Base-by-base conservation (phyloP, 2,797 vertebrate species). In the Stomatorhinus walkeri region DNA sequence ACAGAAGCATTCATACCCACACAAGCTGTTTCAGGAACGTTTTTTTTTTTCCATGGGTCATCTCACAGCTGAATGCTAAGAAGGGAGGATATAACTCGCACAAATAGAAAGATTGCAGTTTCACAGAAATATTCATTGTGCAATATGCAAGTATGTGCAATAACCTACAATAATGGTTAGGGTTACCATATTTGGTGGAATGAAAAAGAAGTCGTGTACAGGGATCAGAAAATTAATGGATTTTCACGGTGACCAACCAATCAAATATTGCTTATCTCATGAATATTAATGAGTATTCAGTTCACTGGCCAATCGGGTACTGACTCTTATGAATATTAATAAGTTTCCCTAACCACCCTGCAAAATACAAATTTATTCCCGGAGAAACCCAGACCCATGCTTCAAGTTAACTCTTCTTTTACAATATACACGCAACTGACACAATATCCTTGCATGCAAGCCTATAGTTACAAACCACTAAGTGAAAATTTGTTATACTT, bases 41-140 rank as follows among this genome's bases (percentile, higher is more conserved):
- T 24, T 22, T 72, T 24, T 22, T 72, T 14, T 32, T 72, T 72
- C 12, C 28, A 36, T 14, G 64, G 64, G 64, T 72, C 64, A 72
- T 72, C 64, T 72, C 64, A 72, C 64, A 36, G 28, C 64, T 72
- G 64, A 72, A 72, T 72, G 64, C 64, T 72, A 72, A 72, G 64
- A 36, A 72, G 64, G 64, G 36, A 16, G 28, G 64, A 36, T 72
- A 72, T 28, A 68, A 68, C 64, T 72, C 64, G 1, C 28, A 72
- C 12, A 72, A 72, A 72, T 72, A 36, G 64, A 16, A 72, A 16
- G 12, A 72, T 32, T 72, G 28, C 12, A 72, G 64, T 72, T 72
- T 72, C 10, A 72, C 28, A 36, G 28, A 72, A 72, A 72, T 14
- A 72, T 72, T 72, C 12, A 72, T 72, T 72, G 28, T 36, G 28